Evolutionary conservation across 2,797 vertebrate genomes (phyloP), one percentile per base, ranked within the genome.

Genomic region (Anableps anableps): DNA sequence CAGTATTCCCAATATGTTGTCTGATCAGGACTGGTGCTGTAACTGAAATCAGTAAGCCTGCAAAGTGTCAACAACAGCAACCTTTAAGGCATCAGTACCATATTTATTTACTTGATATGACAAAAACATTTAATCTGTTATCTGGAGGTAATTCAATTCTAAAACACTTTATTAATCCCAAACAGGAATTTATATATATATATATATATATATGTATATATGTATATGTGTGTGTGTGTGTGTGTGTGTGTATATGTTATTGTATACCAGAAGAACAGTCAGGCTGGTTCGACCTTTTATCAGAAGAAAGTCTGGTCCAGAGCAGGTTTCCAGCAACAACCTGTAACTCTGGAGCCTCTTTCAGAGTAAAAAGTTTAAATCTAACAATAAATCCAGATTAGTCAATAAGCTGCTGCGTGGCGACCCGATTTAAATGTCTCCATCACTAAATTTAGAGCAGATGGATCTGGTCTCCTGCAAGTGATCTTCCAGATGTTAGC

Each of bases 371-470:
- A 41, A 26, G 4, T 4, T 70, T n/a, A 47, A 4, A 10, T 58
- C 29, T 80, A 51, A 72, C 58, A 62, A 48, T 60, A 51, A 75
- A 75, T 23, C 26, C 16, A 55, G 16, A 72, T 38, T 23, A 31
- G n/a, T 14, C 19, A 36, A 34, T 34, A 31, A 50, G 13, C 14
- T 75, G 62, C 4, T 23, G 34, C 7, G 34, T 51, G 50, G 21
- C 2, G 21, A 51, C 21, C 50, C 50, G 1, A 73, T 74, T 48
- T 81, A 34, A 81, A 66, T 81, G 19, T 77, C 55, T 6, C 17
- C 55, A 66, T 55, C 13, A 36, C 75, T 81, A 81, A 77, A 53
- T 38, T 76, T 81, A 64, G 70, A 62, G 26, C 53, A 51, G 9
- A 8, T 80, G 55, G 55, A 58, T 58, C 50, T 19, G 50, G 21